These are phyloP conservation scores for Pyxicephalus adspersus DNA, from an alignment of 2,113 vertebrate species.

Conservation along the genomic window DNA sequence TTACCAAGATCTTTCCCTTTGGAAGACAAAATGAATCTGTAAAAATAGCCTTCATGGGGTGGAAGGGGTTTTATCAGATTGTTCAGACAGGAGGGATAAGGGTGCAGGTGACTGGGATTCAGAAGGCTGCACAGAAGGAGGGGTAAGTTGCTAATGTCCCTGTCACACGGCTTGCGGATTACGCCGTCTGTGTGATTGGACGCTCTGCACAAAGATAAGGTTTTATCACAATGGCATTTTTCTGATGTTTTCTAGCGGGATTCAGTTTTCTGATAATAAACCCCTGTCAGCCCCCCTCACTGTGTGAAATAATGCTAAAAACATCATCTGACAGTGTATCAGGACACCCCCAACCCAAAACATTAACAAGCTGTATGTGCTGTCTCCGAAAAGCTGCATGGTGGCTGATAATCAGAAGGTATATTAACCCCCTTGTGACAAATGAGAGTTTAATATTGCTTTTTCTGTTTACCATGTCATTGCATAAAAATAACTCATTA, in stretches of 20 bases:
- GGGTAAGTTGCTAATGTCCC: constrained; percentile 37
- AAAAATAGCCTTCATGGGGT: constrained; percentile 31
- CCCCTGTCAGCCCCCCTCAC: constrained; percentile 8
- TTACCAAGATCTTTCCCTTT: constrained; percentile 51
- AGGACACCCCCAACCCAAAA: constrained; percentile 1
- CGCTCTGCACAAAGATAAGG: constrained; percentile 46
- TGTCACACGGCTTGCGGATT: constrained; percentile 50
- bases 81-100: neutral
- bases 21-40: constrained; percentile 52
- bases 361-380: constrained; percentile 11
- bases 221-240: constrained; percentile 56
- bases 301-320: constrained; percentile 41
- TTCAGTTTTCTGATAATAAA: constrained; percentile 44
- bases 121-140: constrained; percentile 14
- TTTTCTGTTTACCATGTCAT: constrained; percentile 8
- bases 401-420: constrained; percentile 30
- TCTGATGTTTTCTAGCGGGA: constrained; percentile 52
- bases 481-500: constrained; percentile 14
- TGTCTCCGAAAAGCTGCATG: constrained; percentile 12
- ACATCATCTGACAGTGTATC: constrained; percentile 22
- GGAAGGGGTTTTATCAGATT: constrained; percentile 39
- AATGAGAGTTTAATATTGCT: neutral
- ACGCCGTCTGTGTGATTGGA: constrained; percentile 51
- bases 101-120: constrained; percentile 45
- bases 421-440: constrained; percentile 4